Evolutionary conservation across 2,888 invertebrate species (phyloP), one percentile per base, ranked within the genome.

Genomic region (Pachliopta kotzebuea): DNA sequence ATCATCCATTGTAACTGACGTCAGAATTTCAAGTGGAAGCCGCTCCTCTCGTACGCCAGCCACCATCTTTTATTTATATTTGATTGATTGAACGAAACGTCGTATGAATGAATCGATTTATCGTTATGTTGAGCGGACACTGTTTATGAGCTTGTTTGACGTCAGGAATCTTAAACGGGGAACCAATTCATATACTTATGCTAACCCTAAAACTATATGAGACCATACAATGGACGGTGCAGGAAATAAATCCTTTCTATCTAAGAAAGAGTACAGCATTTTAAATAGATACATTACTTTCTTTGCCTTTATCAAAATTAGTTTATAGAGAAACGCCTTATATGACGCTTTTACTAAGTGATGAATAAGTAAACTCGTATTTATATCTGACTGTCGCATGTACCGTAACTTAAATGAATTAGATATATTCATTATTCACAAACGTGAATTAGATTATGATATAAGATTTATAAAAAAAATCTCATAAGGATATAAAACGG

Each of bases 31-130:
- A 75, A 80, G 79, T 79, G 77, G 83, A 78, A 78, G 79, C 75
- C 76, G 80, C 75, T 81, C 77, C 80, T 79, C 79, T 74, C 77
- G 76, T 76, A 71, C 70, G 71, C 69, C 77, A 72, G 76, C 45
- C 75, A 73, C 74, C 78, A 88, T 89, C 83, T 88, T 88, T 89
- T 89, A 89, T 89, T 86, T 88, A 88, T 90, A 81, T 74, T 83
- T 88, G 88, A 89, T 88, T 82, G 88, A 88, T 89, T 85, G 80
- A 84, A 79, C 83, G 77, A 82, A 86, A 81, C 82, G 81, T 81
- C 84, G 79, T 79, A 82, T 86, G 86, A 89, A 88, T 89, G 87
- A 89, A 86, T 88, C 83, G 85, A 86, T 88, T 85, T 85, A 86
- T 84, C 81, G 80, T 80, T 82, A 81, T 74, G 81, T 80, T 77